Evolutionary conservation across 1,140 invertebrate species (phyloP).

Genomic region (Oedothorax gibbosus): DNA sequence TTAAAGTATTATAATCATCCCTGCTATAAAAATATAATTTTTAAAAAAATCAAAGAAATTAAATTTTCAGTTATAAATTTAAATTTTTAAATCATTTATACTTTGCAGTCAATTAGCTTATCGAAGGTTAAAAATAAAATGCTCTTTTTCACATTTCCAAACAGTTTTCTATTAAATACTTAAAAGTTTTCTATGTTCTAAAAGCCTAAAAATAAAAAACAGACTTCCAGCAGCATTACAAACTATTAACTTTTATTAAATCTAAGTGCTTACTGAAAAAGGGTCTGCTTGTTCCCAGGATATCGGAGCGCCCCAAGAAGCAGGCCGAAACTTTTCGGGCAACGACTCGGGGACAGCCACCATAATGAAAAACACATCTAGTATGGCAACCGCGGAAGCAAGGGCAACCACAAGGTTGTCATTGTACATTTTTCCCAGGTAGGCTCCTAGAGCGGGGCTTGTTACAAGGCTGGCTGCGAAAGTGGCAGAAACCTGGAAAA

Average conservation of each 20-base stretch:
- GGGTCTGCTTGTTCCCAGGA: slow-evolving; percentile 97
- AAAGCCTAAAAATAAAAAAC: too few species aligned
- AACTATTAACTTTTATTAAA: background rate
- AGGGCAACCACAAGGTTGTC: slow-evolving; percentile 95
- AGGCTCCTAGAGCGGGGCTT: slow-evolving; percentile 95
- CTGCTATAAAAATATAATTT: too few species aligned
- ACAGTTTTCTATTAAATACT: too few species aligned
- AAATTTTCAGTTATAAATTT: too few species aligned
- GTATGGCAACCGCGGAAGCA: slow-evolving; percentile 90
- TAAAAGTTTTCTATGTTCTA: too few species aligned
- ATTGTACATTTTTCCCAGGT: slow-evolving; percentile 88
- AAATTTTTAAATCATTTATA: too few species aligned
- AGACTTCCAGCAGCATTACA: too few species aligned
- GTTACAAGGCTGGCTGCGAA: slow-evolving; percentile 98
- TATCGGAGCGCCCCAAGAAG: slow-evolving; percentile 83
- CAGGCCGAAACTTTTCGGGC: slow-evolving; percentile 89
- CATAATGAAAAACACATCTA: slow-evolving; percentile 98
- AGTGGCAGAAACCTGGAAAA: slow-evolving; percentile 87
- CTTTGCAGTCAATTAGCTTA: too few species aligned
- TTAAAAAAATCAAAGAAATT: too few species aligned
- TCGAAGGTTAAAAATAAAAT: too few species aligned
- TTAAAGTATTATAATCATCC: too few species aligned
- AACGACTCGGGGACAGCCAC: slow-evolving; percentile 98
- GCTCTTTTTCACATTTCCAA: too few species aligned
- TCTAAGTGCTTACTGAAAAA: slow-evolving; percentile 79